Evolutionary conservation across 1,140 invertebrate species (phyloP), one percentile per base, ranked within the genome.

Genomic region (Atta colombica): DNA sequence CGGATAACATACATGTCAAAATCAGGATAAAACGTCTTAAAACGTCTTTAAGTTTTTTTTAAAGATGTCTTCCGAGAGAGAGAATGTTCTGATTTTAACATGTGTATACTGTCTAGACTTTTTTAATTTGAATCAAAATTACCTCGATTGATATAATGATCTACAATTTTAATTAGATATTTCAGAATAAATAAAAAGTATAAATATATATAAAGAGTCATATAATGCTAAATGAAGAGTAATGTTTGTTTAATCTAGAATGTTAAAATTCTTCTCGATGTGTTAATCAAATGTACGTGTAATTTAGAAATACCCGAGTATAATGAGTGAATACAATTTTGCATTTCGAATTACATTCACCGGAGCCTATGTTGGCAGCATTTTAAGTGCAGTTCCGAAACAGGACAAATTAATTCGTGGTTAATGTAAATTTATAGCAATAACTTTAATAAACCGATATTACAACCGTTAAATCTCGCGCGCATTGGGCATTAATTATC

Each of bases 401-500:
- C 28, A 25, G 58, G 25, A 49, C 39, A 16, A 58, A 84, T 84
- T 84, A 84, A 84, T 74, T 84, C 69, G 25, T 35, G 55, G n/a
- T 39, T 74, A 72, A 61, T 74, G 39, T 74, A 75, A 84, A 74
- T 84, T 84, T 51, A 84, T 61, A 28, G 39, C n/a, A 28, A 84
- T 74, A 84, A 84, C 69, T 84, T 63, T 74, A 60, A 75, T 63
- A 74, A 84, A 82, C 68, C 80, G 80, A 60, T 72, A 72, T 74
- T 72, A 84, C 39, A 84, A 75, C 68, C 80, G 69, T 84, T 74
- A 74, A 84, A 84, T 74, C 69, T 49, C 53, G 68, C 39, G 55
- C 53, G 68, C 55, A 84, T 75, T 84, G 49, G 80, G 69, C 55
- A 84, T 84, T 84, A 84, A 84, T 84, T 84, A 84, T 84, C 69